phyloP scores from a whole-genome alignment of 2,797 vertebrate genomes.

The Spondyliosoma cantharus region DNA sequence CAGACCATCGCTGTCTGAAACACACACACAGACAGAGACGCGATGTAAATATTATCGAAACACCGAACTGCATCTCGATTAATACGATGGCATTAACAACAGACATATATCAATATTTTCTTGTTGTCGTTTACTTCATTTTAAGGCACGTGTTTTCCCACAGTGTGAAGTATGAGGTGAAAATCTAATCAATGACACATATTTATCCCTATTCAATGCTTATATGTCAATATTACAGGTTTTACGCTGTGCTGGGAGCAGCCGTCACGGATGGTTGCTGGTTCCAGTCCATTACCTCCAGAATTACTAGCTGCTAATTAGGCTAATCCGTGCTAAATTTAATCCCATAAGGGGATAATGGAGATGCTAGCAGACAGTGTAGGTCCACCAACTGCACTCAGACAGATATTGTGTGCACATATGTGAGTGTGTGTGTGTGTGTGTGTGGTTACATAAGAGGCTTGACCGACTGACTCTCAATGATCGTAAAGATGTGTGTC shows the following conservation, averaged over 20 bases:
- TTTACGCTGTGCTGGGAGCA: constrained; percentile 33
- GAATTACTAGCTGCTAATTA: constrained; percentile 72
- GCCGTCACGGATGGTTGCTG: constrained; percentile 46
- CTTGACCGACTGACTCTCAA: constrained; percentile 66
- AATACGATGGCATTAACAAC: not conserved
- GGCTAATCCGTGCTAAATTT: constrained; percentile 78
- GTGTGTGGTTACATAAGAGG: constrained; percentile 61
- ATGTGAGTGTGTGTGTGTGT: constrained; percentile 2
- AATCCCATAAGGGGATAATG: constrained; percentile 77
- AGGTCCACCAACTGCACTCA: constrained; percentile 30
- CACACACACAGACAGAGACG: constrained; percentile 19
- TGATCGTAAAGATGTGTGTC: constrained; percentile 7
- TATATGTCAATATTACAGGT: not conserved
- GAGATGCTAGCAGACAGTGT: constrained; percentile 54
- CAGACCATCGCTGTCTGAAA: constrained; percentile 91
- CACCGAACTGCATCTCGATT: not conserved
- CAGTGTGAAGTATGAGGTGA: not conserved
- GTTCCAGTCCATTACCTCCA: constrained; percentile 65
- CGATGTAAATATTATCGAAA: not conserved
- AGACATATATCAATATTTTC: no score
- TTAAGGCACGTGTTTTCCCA: not conserved
- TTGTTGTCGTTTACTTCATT: not conserved
- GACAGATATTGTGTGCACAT: constrained; percentile 15
- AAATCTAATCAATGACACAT: not conserved
- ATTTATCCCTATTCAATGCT: not conserved